Evolutionary conservation across 2,888 invertebrate species (phyloP), one percentile per base, ranked within the genome.

Genomic region (Diploptera punctata): DNA sequence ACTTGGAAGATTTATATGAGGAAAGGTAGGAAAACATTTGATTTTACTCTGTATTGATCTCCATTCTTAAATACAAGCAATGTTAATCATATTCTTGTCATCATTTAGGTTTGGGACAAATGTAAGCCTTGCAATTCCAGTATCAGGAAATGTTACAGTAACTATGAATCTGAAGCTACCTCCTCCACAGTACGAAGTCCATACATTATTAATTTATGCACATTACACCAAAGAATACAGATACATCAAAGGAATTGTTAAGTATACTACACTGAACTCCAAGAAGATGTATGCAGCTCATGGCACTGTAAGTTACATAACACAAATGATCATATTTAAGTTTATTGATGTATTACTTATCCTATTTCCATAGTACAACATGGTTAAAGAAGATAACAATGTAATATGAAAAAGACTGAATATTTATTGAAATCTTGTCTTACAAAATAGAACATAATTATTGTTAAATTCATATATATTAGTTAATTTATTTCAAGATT

Each of bases 181-280:
- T 3, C 87, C 89, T 62, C 90, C 90, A 0, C 86, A 87, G 76
- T 85, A 87, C 0, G 91, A 91, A 76, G 85, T 87, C 2, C 90
- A 92, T 79, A 87, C 87, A 5, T 52, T 77, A 0, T 57, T 76
- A 5, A 77, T 72, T 1, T 76, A 77, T 65, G 33, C 78, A 9
- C 72, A 74, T 19, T 77, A 76, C 72, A 73, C 76, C 2, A 73
- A 78, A 65, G 76, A 76, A 18, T 76, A 74, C 49, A 73, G 52
- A 16, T 73, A 77, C 60, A 62, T 77, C 13, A 68, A 76, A 26
- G 73, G 77, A 26, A 54, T 76, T 5, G 33, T 78, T 1, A 77
- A 78, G 60, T 79, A 78, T 70, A 70, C 73, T 29, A 74, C 76
- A 4, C 38, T 44, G 9, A 16, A 43, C 24, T 47, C 74, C 2